phyloP scores from a whole-genome alignment of 1,140 invertebrate species.

The Bathynomus jamesi region DNA sequence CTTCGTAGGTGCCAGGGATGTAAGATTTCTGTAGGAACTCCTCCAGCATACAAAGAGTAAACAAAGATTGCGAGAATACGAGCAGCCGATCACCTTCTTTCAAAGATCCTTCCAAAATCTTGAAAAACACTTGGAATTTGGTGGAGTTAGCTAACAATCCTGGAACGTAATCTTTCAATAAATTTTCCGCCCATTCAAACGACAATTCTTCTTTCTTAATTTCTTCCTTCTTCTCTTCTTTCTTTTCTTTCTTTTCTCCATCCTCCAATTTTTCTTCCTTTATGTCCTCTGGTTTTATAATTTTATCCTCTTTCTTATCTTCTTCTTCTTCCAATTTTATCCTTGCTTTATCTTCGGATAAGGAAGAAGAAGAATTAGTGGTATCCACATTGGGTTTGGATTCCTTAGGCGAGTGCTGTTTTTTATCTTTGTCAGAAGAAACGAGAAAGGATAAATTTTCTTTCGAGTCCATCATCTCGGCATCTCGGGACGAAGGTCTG shows the following conservation, averaged over 20 bases:
- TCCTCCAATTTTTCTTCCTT: conserved; percentile 14
- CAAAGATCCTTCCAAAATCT: conserved; percentile 83
- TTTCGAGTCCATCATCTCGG: not conserved
- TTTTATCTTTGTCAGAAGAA: not conserved
- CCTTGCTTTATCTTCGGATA: not conserved
- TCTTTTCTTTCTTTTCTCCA: conserved; percentile 14
- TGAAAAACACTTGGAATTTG: conserved; percentile 92
- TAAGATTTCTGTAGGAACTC: conserved; percentile 75
- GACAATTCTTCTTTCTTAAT: conserved; percentile 33
- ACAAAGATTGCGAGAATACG: conserved; percentile 93
- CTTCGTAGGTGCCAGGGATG: conserved; percentile 62
- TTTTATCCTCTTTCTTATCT: not conserved
- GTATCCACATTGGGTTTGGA: conserved; percentile 12
- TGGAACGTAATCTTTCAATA: conserved; percentile 78
- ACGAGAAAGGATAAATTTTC: not conserved
- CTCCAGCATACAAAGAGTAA: conserved; percentile 95
- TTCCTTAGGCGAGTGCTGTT: not conserved
- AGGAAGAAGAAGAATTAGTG: not conserved
- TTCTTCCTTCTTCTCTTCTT: conserved; percentile 27
- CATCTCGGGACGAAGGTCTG: not conserved
- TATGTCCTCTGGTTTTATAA: conserved; percentile 4
- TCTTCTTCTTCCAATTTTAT: not conserved
- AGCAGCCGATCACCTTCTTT: conserved; percentile 78
- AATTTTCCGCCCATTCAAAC: conserved; percentile 60
- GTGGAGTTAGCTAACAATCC: conserved; percentile 86